A percentile compares a stretch with the other conserved stretches of the same genome.
Evolutionary conservation across 2,888 invertebrate species (phyloP).

Genomic region (Craniophora ligustri): DNA sequence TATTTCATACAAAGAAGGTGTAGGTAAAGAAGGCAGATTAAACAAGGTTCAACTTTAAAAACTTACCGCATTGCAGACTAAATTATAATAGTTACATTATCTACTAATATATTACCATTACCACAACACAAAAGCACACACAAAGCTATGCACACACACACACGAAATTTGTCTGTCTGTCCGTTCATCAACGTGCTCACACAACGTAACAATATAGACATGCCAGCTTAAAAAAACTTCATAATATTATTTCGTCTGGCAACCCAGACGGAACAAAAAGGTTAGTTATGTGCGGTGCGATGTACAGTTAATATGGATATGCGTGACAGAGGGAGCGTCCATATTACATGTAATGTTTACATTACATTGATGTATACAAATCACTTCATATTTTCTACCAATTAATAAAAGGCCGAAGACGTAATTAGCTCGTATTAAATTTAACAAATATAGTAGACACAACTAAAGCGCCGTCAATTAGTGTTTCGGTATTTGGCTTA

Average conservation of each 20-base stretch:
- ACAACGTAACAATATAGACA: conserved; percentile 37
- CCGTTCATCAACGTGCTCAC: conserved; percentile 29
- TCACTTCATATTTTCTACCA: too few relatives aligned
- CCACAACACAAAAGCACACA: conserved; percentile 45
- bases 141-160: conserved; percentile 47
- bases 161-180: conserved; percentile 28
- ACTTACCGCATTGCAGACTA: conserved; percentile 33
- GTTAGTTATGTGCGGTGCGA: conserved; percentile 54
- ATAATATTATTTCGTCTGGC: conserved; percentile 23
- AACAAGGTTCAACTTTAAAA: not conserved
- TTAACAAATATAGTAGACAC: too few relatives aligned
- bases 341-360: conserved; percentile 26
- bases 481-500: too few relatives aligned
- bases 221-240: conserved; percentile 32
- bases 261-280: conserved; percentile 33
- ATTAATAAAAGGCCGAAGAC: too few relatives aligned
- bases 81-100: conserved; percentile 16
- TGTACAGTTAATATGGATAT: conserved; percentile 53
- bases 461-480: too few relatives aligned
- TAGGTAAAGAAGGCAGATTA: not conserved
- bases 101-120: conserved; percentile 11
- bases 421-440: too few relatives aligned
- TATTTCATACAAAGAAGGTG: not conserved
- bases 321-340: conserved; percentile 44
- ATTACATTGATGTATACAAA: not conserved